phyloP scores from a whole-genome alignment of 2,797 vertebrate genomes.

The Mus spretus region DNA sequence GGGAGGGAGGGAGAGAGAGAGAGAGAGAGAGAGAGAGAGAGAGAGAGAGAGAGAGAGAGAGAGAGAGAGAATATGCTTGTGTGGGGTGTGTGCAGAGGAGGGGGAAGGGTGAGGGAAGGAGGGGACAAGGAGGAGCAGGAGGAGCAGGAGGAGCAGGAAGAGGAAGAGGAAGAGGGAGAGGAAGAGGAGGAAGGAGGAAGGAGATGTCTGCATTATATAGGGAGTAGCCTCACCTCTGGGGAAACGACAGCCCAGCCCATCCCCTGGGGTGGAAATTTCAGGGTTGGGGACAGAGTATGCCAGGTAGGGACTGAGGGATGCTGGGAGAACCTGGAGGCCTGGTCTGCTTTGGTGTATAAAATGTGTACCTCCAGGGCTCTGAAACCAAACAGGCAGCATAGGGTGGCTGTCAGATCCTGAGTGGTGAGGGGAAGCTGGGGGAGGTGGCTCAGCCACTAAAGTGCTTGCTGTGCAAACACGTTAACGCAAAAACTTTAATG shows the following conservation, averaged over 20 bases:
- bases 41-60: not conserved
- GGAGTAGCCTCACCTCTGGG: not conserved
- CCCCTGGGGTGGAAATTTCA: not conserved
- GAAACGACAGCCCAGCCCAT: not conserved
- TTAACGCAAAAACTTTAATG: not conserved
- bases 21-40: not conserved
- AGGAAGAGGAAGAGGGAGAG: too few species aligned
- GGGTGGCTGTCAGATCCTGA: not conserved
- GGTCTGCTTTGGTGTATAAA: not conserved
- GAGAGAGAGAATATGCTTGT: not conserved
- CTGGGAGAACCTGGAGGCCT: not conserved
- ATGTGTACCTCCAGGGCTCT: not conserved
- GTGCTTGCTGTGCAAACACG: not conserved
- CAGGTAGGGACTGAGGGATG: not conserved
- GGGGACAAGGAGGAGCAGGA: too few species aligned
- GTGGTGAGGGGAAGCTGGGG: not conserved
- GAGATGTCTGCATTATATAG: not conserved
- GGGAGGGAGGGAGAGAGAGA: not conserved
- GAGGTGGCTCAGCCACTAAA: not conserved
- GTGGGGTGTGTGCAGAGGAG: not conserved
- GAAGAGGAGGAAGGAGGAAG: too few species aligned
- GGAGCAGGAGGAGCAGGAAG: too few species aligned
- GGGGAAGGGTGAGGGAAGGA: too few species aligned
- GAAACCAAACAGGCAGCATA: not conserved
- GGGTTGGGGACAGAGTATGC: not conserved